Percentiles rank a stretch among this genome's conserved stretches.
phyloP scores from a whole-genome alignment of 2,113 vertebrate genomes.

The Prionailurus viverrinus region DNA sequence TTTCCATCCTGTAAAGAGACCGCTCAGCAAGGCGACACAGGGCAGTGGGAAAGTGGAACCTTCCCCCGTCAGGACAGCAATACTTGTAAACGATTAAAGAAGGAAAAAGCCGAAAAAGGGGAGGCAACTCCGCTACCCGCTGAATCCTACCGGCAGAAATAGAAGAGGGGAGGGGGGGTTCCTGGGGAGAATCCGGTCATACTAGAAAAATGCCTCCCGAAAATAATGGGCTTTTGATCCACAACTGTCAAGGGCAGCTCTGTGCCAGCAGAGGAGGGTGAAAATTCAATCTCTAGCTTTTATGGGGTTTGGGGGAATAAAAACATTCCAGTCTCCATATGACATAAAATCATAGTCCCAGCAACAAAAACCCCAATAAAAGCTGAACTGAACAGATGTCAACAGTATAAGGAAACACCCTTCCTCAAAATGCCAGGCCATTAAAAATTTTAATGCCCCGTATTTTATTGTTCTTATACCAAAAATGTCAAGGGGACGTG shows the following conservation, averaged over 20 bases:
- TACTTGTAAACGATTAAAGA: neutral
- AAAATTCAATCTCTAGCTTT: neutral
- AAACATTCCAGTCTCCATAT: neutral
- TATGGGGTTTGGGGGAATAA: neutral
- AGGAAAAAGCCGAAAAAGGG: neutral
- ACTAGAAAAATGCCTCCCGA: rapidly evolving
- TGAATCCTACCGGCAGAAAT: neutral
- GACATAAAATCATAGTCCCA: neutral
- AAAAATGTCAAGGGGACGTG: neutral
- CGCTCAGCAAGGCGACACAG: too few species aligned
- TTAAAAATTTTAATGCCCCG: neutral
- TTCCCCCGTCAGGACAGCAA: neutral
- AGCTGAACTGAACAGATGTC: neutral
- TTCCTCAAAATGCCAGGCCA: neutral
- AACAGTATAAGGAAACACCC: rapidly evolving
- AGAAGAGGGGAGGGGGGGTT: too few species aligned
- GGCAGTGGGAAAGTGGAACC: rapidly evolving
- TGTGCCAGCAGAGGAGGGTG: neutral
- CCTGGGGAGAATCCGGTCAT: rapidly evolving
- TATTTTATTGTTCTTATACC: neutral
- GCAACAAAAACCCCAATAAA: neutral
- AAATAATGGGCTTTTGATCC: rapidly evolving
- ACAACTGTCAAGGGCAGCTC: neutral
- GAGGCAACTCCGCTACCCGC: neutral
- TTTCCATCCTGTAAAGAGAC: rapidly evolving